Evolutionary conservation across 2,888 invertebrate genomes (phyloP).

Genomic region (Apeira syringaria): DNA sequence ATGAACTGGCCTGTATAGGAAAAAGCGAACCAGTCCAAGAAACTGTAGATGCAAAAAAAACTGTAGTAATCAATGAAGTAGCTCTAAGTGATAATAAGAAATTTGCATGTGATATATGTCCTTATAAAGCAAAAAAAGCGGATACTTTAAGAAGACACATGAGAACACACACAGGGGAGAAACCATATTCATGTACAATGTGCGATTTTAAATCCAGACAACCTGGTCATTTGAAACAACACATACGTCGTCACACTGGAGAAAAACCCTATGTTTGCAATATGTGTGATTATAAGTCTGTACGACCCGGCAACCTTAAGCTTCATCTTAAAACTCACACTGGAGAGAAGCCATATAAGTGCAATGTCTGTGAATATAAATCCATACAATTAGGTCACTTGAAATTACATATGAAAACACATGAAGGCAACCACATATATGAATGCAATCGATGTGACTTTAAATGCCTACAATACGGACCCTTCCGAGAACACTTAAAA

Average conservation of each 20-base stretch:
- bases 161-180: constrained; percentile 14
- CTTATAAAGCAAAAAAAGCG: constrained; percentile 8
- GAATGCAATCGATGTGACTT: constrained; percentile 9
- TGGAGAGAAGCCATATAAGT: constrained; percentile 12
- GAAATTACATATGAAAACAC: constrained; percentile 15
- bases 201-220: constrained; percentile 12
- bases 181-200: constrained; percentile 10
- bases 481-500: constrained; percentile 11
- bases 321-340: constrained; percentile 15
- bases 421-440: constrained; percentile 12
- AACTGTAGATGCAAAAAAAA: too few relatives aligned
- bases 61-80: neutral
- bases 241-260: constrained; percentile 11
- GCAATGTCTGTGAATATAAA: constrained; percentile 13
- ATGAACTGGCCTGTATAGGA: too few relatives aligned
- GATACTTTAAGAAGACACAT: constrained; percentile 12
- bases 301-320: constrained; percentile 10
- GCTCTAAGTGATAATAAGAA: neutral
- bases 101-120: constrained; percentile 10
- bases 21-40: too few relatives aligned
- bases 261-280: constrained; percentile 12
- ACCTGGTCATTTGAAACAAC: constrained; percentile 14
- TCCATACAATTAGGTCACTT: constrained; percentile 15
- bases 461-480: constrained; percentile 3
- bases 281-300: constrained; percentile 13